Evolutionary conservation across 2,888 invertebrate species (phyloP), one percentile per base, ranked within the genome.

Genomic region (Gastracanthus pulcherrimus): DNA sequence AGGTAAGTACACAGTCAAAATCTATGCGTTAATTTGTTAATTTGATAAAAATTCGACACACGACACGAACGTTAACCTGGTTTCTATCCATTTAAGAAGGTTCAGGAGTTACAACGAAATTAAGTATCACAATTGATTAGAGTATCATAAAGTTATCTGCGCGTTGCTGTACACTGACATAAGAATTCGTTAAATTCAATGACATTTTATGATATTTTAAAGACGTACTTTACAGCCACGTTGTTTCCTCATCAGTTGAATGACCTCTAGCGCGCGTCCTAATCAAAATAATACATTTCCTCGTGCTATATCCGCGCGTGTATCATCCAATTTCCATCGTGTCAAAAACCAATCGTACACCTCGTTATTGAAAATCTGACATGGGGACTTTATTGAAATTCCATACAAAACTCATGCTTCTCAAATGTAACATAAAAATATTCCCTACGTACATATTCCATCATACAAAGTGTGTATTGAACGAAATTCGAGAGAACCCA

Each of bases 371-470:
- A 55, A 55, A 55, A 55, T 55, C 55, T 55, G 11, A 26, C 2
- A 23, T 23, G 26, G 2, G 23, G 26, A 9, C 26, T 55, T 55
- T 55, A 55, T 55, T 55, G 26, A 19, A 34, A 34, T 19, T 9
- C n/a, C 9, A 34, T 34, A 62, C 34, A 62, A 62, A 62, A 13
- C n/a, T 36, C 36, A 19, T 3, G n/a, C 31, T 19, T n/a, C 36
- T 36, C 62, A 19, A 3, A 31, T 13, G 29, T 31, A 69, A 69
- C 69, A 34, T 31, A 69, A 48, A 41, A 48, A 31, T 48, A 48
- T 48, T 69, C 69, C 48, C 48, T 69, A 69, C 48, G 69, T 69
- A 69, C 69, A 69, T 45, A 29, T 31, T 29, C 11, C 31, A 64
- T 64, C 13, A 45, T 45, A 13, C 6, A 60, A 26, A 16, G n/a